These are phyloP conservation scores for Halocaridina rubra DNA, from an alignment of 2,888 invertebrate species.

Conservation along the genomic window DNA sequence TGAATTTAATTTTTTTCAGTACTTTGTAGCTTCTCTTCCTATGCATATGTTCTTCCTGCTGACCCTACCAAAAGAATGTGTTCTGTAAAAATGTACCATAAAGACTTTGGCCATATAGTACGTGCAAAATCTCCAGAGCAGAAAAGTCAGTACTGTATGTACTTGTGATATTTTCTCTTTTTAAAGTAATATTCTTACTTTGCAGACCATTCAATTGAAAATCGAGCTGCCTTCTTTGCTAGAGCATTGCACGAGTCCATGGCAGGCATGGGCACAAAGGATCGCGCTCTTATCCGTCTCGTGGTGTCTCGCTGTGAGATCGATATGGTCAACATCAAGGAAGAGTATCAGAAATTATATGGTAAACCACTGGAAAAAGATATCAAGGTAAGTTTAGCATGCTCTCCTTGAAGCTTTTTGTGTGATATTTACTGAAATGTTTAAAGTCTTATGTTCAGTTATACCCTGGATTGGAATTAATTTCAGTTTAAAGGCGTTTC, in stretches of 20 bases:
- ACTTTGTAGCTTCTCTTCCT: too few species aligned
- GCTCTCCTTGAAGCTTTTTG: background rate
- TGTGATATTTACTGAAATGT: background rate
- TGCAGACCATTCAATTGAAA: conserved; percentile 68
- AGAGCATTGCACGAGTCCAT: conserved; percentile 87
- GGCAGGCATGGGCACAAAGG: conserved; percentile 91
- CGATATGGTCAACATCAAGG: conserved; percentile 87
- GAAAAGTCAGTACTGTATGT: too few species aligned
- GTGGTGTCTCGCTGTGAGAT: conserved; percentile 86
- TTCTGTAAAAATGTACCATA: too few species aligned
- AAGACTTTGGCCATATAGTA: too few species aligned
- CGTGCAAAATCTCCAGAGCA: too few species aligned
- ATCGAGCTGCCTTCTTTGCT: conserved; percentile 86
- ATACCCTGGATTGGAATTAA: too few species aligned
- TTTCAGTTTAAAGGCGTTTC: too few species aligned
- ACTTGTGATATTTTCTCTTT: too few species aligned
- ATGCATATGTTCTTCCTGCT: too few species aligned
- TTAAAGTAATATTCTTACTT: background rate
- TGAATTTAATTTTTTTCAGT: too few species aligned
- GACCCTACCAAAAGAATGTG: too few species aligned
- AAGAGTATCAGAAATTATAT: conserved; percentile 80
- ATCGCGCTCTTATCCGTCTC: conserved; percentile 85
- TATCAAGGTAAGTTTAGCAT: conserved; percentile 79
- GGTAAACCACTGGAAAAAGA: conserved; percentile 82
- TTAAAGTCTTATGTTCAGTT: too few species aligned